These are phyloP conservation scores for Ceramica pisi DNA, from an alignment of 2,888 invertebrate genomes.

Conservation along the genomic window DNA sequence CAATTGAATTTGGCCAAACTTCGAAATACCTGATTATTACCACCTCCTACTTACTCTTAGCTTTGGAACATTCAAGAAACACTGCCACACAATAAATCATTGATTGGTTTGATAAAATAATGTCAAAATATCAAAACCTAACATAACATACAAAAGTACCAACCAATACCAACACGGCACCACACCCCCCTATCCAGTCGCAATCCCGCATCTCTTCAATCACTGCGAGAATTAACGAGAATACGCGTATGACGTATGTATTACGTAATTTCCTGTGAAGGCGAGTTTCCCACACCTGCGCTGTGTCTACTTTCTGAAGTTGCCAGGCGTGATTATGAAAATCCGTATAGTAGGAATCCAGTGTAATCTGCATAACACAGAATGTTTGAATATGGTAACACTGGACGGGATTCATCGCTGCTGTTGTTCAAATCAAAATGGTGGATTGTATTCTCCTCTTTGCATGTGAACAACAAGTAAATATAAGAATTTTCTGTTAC, in stretches of 20 bases:
- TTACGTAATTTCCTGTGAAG: slow-evolving; percentile 65
- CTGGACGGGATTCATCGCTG: slow-evolving; percentile 48
- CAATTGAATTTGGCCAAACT: no score
- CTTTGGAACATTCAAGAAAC: no score
- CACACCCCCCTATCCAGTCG: slow-evolving; percentile 5
- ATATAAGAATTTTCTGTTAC: slow-evolving; percentile 24
- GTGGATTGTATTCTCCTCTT: slow-evolving; percentile 47
- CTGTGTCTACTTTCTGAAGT: slow-evolving; percentile 63
- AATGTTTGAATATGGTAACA: slow-evolving; percentile 64
- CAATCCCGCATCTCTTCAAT: slow-evolving; percentile 61
- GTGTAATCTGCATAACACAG: slow-evolving; percentile 66
- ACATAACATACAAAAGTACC: neutral
- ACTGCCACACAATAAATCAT: no score
- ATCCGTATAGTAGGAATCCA: slow-evolving; percentile 61
- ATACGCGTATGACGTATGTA: slow-evolving; percentile 54
- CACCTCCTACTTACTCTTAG: no score
- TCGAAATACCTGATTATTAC: no score
- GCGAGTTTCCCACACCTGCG: slow-evolving; percentile 69
- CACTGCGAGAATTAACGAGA: slow-evolving; percentile 59
- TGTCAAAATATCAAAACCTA: neutral
- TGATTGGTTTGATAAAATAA: neutral
- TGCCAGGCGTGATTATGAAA: slow-evolving; percentile 69
- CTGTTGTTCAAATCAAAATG: slow-evolving; percentile 61
- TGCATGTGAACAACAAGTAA: neutral
- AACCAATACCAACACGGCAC: neutral